Evolutionary conservation across 1,140 invertebrate species (phyloP), one percentile per base, ranked within the genome.

Genomic region (Atta texana): DNA sequence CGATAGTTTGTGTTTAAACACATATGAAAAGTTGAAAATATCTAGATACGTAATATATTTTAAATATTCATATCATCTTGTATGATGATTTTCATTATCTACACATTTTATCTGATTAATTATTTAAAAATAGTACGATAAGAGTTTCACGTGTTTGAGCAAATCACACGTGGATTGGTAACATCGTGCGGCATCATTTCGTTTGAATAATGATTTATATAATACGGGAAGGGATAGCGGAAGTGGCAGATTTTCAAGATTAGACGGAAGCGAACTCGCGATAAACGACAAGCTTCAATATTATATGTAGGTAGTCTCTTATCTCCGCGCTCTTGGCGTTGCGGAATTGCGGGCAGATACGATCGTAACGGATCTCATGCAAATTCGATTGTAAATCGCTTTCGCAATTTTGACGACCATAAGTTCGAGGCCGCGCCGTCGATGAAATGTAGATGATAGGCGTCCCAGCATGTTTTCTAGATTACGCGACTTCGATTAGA

Each of bases 401-500:
- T 69, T 89, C 68, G 78, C 72, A 84, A 77, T 82, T 85, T 76
- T 63, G 78, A 85, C 82, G 61, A 53, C 18, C 80, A 63, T 76
- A 89, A 90, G 57, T 78, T 61, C 51, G 61, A 63, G 74, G 72
- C 10, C 72, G 16, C 53, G 63, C 57, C 78, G 28, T 49, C 74
- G 85, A 89, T 89, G 53, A 85, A 87, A 89, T 85, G 78, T 80
- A 87, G 61, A 89, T 76, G 21, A 61, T 18, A 59, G 81, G 3
- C 63, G 76, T 69, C 49, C 51, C 8, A 59, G 49, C 44, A 31
- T 66, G 49, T 57, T 85, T 59, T 53, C 64, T 57, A 76, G 76
- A 89, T 89, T 89, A 86, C 82, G 87, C 75, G 63, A 87, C 66
- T 87, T 80, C 78, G 85, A 89, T 85, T 89, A 87, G 44, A 12